Percentiles rank a stretch among this genome's conserved stretches.
phyloP scores from a whole-genome alignment of 2,888 invertebrate genomes.

The Agonopterix arenella region DNA sequence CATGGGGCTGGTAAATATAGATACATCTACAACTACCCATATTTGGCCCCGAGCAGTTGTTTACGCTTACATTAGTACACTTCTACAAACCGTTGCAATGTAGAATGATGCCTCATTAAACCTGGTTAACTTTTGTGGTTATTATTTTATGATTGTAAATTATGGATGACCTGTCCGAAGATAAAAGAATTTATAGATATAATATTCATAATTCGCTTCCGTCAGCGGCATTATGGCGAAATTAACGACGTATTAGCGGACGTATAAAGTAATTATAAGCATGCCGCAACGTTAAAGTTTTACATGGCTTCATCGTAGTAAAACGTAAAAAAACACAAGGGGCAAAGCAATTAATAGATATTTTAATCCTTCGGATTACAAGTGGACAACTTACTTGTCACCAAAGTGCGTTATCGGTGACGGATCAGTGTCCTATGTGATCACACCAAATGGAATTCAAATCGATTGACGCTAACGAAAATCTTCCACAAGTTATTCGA shows the following conservation, averaged over 20 bases:
- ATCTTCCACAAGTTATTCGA: constrained; percentile 13
- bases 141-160: constrained; percentile 55
- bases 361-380: constrained; percentile 56
- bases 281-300: constrained; percentile 25
- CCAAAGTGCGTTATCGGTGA: constrained; percentile 68
- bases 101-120: constrained; percentile 51
- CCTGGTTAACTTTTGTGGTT: constrained; percentile 46
- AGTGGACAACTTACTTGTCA: constrained; percentile 66
- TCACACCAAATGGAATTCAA: constrained; percentile 54
- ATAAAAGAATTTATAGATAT: constrained; percentile 44
- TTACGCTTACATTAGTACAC: constrained; percentile 29
- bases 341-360: constrained; percentile 35
- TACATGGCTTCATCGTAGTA: constrained; percentile 22
- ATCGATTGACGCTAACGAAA: constrained; percentile 47
- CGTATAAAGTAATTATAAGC: constrained; percentile 34
- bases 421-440: constrained; percentile 68
- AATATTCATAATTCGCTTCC: constrained; percentile 49
- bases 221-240: constrained; percentile 36
- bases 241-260: constrained; percentile 39
- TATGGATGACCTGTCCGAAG: constrained; percentile 41
- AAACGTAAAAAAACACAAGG: constrained; percentile 5
- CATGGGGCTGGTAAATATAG: constrained; percentile 34
- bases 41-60: constrained; percentile 31
- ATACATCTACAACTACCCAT: constrained; percentile 22
- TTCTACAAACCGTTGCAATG: constrained; percentile 38